Conservation (phyloP, 2,113 vertebrate species). For the Leucoraja erinaceus region DNA sequence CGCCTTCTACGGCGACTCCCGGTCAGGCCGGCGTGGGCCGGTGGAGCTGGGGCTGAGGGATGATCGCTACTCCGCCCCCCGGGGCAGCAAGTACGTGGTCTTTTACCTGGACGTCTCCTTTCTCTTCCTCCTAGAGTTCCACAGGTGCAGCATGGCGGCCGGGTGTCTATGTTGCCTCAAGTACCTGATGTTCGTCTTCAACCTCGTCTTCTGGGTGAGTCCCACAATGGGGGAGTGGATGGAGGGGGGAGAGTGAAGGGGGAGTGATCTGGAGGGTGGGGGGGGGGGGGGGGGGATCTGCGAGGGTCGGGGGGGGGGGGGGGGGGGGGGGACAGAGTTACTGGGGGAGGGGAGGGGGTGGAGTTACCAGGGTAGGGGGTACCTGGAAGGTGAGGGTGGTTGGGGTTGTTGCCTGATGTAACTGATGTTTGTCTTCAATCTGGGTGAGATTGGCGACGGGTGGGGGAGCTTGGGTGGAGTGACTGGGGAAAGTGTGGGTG, state of each 20-base stretch:
- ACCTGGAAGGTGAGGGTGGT: too few species aligned
- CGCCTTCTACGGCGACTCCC: conserved; percentile 89
- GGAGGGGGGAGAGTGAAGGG: too few species aligned
- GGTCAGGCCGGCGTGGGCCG: conserved; percentile 64
- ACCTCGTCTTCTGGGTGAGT: conserved; percentile 99
- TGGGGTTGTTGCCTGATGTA: conserved; percentile 88
- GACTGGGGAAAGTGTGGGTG: too few species aligned
- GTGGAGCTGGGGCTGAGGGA: conserved; percentile 52
- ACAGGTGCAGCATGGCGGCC: conserved; percentile 99
- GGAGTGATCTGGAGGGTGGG: too few species aligned
- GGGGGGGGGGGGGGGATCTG: too few species aligned
- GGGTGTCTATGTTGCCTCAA: conserved; percentile 98
- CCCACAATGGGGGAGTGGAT: too few species aligned
- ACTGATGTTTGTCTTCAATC: conserved; percentile 99
- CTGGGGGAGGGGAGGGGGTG: too few species aligned
- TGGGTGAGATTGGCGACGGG: conserved; percentile 76
- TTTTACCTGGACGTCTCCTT: conserved; percentile 99
- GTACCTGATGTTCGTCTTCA: conserved; percentile 99
- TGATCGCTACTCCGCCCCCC: conserved; percentile 78
- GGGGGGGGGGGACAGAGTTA: too few species aligned
- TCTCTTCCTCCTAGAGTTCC: conserved; percentile 99
- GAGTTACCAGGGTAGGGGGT: too few species aligned
- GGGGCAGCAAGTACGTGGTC: conserved; percentile 96
- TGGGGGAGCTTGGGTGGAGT: too few species aligned
- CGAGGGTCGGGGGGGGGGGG: too few species aligned